A percentile compares a stretch with the other conserved stretches of the same genome.
These are phyloP conservation scores for Oscheius sp. DNA, from an alignment of 1,140 invertebrate genomes.

Conservation along the genomic window DNA sequence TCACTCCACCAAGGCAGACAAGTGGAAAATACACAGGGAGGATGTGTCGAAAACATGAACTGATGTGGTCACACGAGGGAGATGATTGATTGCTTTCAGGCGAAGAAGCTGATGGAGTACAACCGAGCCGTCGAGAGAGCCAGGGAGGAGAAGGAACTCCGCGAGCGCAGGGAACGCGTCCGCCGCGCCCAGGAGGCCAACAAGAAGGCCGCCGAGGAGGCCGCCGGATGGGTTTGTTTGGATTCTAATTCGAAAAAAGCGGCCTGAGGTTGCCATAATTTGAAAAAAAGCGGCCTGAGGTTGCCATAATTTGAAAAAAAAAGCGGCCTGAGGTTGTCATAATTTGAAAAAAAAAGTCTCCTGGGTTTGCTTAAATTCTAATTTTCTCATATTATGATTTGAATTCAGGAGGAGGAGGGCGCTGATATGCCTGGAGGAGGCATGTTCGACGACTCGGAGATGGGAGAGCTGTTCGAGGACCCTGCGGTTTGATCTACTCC, in stretches of 20 bases:
- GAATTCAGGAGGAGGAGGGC: neutral
- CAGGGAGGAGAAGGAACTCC: conserved; percentile 60
- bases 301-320: no score
- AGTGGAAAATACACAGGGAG: no score
- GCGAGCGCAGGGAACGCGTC: conserved; percentile 60
- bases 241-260: conserved; percentile 58
- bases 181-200: conserved; percentile 62
- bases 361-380: neutral
- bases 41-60: no score
- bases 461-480: neutral
- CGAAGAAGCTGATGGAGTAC: conserved; percentile 63
- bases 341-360: no score
- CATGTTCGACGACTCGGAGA: conserved; percentile 16
- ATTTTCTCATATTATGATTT: neutral
- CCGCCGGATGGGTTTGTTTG: conserved; percentile 39
- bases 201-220: conserved; percentile 51
- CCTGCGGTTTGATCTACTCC: no score
- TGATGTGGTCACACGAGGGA: neutral
- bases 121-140: conserved; percentile 62
- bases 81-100: conserved; percentile 48
- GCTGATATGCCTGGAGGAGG: neutral
- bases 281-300: no score
- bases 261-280: no score
- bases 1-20: no score
- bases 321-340: no score